phyloP scores from a whole-genome alignment of 2,797 vertebrate genomes.

The Mormyrops boulengeri region DNA sequence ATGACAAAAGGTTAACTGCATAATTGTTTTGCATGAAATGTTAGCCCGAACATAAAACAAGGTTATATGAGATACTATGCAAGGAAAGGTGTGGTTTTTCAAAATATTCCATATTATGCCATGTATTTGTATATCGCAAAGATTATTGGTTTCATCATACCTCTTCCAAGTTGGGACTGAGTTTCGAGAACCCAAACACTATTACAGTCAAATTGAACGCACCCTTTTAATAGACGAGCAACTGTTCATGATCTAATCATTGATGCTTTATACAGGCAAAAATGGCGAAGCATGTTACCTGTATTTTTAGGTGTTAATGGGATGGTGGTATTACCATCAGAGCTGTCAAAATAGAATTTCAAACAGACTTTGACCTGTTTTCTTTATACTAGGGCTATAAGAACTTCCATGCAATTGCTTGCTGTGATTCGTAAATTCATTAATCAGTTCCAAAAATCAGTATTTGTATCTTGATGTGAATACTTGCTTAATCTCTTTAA shows the following conservation, averaged over 20 bases:
- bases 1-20: not conserved
- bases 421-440: not conserved
- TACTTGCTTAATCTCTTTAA: conserved; percentile 12
- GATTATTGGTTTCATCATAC: not conserved
- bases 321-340: conserved; percentile 8
- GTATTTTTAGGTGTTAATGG: not conserved
- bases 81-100: not conserved
- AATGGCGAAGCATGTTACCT: not conserved
- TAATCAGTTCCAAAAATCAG: conserved; percentile 15
- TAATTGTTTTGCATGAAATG: not conserved
- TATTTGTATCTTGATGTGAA: conserved; percentile 19
- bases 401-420: not conserved
- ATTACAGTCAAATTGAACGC: not conserved
- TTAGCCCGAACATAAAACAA: not conserved
- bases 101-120: not conserved
- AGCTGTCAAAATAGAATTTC: not conserved
- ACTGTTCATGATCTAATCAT: not conserved
- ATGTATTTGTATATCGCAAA: not conserved
- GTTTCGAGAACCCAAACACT: not conserved
- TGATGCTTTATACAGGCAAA: not conserved
- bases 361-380: not conserved
- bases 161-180: not conserved
- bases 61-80: not conserved
- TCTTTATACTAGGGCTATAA: not conserved
- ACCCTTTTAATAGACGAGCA: not conserved